phyloP scores from a whole-genome alignment of 1,140 invertebrate genomes.

The Portunus trituberculatus region DNA sequence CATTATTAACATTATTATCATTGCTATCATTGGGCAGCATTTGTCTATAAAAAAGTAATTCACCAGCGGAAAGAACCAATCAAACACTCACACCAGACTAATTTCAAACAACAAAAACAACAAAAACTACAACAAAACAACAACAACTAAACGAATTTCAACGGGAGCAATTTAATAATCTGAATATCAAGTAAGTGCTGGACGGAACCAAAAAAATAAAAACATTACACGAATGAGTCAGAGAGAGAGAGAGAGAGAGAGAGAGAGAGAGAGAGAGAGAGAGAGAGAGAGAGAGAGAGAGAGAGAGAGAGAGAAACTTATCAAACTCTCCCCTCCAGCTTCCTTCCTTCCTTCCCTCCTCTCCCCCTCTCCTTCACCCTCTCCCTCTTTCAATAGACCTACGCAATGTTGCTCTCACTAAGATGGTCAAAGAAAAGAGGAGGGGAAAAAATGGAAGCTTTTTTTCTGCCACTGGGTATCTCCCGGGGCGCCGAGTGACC shows the following conservation, averaged over 20 bases:
- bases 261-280: no score
- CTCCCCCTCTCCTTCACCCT: background rate
- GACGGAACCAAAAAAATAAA: background rate
- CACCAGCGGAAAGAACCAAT: background rate
- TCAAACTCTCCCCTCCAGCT: background rate
- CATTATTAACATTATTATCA: background rate
- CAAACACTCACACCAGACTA: background rate
- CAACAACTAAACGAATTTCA: background rate
- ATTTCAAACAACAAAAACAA: background rate
- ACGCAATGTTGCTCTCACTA: slow-evolving; percentile 38
- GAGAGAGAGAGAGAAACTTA: background rate
- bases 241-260: background rate
- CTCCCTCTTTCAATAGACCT: background rate
- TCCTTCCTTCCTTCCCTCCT: background rate
- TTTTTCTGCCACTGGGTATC: background rate
- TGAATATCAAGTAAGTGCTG: background rate
- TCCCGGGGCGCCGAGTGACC: background rate
- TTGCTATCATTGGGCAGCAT: background rate
- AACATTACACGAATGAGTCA: background rate
- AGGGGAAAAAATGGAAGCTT: background rate
- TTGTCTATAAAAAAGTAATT: background rate
- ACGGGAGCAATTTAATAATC: background rate
- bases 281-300: no score
- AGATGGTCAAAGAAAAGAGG: background rate
- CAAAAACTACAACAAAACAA: slow-evolving; percentile 2